Conservation (phyloP, 1,140 invertebrate genomes). For the Anagrus nilaparvatae region DNA sequence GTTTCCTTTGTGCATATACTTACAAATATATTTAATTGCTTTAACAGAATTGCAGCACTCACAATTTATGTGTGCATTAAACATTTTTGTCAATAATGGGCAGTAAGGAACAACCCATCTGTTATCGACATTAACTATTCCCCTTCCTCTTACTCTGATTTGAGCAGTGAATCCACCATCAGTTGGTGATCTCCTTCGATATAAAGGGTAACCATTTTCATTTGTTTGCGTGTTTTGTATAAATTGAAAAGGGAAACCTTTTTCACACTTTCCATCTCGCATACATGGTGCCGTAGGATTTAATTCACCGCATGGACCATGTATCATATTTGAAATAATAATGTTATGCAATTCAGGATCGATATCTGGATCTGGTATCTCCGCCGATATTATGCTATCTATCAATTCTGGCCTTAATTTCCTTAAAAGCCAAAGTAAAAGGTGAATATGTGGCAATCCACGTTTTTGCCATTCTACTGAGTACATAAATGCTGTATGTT, state of each 20-base stretch:
- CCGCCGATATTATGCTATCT: background rate
- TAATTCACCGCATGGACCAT: too few relatives aligned
- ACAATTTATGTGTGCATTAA: slow-evolving; percentile 31
- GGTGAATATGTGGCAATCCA: background rate
- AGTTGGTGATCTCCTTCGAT: too few relatives aligned
- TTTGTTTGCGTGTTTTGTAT: too few relatives aligned
- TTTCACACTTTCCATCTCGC: too few relatives aligned
- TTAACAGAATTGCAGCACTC: slow-evolving; percentile 24
- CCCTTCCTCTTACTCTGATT: too few relatives aligned
- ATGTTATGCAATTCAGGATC: too few relatives aligned
- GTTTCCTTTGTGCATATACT: slow-evolving; percentile 29
- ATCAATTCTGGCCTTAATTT: background rate
- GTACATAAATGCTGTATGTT: background rate
- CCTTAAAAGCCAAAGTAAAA: background rate
- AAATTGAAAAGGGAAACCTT: too few relatives aligned
- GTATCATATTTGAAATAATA: too few relatives aligned
- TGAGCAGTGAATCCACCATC: too few relatives aligned
- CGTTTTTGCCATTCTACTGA: background rate
- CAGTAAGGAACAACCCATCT: slow-evolving; percentile 46
- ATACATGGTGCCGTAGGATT: too few relatives aligned
- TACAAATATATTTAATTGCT: slow-evolving; percentile 30
- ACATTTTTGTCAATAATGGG: slow-evolving; percentile 40
- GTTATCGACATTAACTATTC: slow-evolving; percentile 35
- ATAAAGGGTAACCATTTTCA: too few relatives aligned
- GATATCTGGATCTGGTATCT: too few relatives aligned